Evolutionary conservation across 2,888 invertebrate species (phyloP).

Genomic region (Lamellibrachia columna): DNA sequence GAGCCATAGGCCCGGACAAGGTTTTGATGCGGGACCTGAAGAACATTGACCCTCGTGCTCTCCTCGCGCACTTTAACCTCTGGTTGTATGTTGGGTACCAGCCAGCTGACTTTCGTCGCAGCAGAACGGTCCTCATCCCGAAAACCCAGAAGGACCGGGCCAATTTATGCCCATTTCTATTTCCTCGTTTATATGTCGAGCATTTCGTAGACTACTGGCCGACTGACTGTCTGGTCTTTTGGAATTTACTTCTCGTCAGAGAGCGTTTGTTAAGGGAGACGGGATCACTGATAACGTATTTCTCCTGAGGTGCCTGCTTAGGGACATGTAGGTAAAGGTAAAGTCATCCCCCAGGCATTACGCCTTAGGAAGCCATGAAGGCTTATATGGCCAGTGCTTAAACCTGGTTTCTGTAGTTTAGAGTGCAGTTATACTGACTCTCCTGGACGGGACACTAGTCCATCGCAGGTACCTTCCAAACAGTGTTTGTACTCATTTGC

Average conservation of each 20-base stretch:
- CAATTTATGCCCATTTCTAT: slow-evolving; percentile 5
- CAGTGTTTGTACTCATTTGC: too few species aligned
- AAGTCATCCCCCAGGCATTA: too few species aligned
- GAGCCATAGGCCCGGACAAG: neutral
- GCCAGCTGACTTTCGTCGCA: neutral
- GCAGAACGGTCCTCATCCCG: neutral
- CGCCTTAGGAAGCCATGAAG: too few species aligned
- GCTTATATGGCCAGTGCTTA: too few species aligned
- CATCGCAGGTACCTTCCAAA: too few species aligned
- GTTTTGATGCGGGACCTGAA: neutral
- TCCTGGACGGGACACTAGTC: too few species aligned
- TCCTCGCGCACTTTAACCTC: neutral
- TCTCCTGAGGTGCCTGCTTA: neutral
- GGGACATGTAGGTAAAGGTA: too few species aligned
- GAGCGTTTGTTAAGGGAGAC: neutral
- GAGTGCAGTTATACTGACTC: too few species aligned
- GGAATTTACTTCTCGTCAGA: neutral
- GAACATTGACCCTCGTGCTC: neutral
- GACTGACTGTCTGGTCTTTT: neutral
- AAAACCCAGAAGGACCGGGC: neutral
- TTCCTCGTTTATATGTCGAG: neutral
- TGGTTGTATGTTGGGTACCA: neutral
- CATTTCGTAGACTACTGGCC: neutral
- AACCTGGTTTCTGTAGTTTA: too few species aligned
- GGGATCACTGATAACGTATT: neutral